Evolutionary conservation across 2,888 invertebrate species (phyloP), one percentile per base, ranked within the genome.

Genomic region (Oligia fasciuncula): DNA sequence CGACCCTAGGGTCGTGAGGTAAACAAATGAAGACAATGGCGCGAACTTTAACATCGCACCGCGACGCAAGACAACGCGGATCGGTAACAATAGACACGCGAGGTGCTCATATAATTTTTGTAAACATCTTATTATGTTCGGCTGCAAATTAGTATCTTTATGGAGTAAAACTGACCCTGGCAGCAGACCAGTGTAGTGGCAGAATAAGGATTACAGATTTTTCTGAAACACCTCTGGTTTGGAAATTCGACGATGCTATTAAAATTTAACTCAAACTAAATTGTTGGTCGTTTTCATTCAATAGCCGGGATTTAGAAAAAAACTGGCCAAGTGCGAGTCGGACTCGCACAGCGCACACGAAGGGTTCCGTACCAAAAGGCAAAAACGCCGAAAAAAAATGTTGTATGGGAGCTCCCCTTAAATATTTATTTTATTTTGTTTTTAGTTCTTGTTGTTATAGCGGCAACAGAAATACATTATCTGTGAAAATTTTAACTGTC

Each of bases 1-100:
- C 13, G 49, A 49, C 49, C 49, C 80, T 83, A 81, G 85, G 81
- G 84, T 84, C 84, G 87, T 87, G 89, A 88, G 84, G 91, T 91
- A 93, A 94, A 94, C 93, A 92, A 87, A 79, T 67, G 73, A 85
- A 91, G 90, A 94, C 93, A 94, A 94, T 93, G 91, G 90, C 85
- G 84, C 84, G 79, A 88, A 89, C 89, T 86, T 87, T 85, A 85
- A 87, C 80, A 87, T 87, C 78, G 80, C 84, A 57, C 46, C 57
- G 72, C 67, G 60, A 77, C 35, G 67, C 71, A 65, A 72, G 60
- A 76, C 78, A 67, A 77, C 87, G 80, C 19, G 69, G 65, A 29
- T 79, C 79, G 82, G 43, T 85, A 81, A 92, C 92, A 92, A 90
- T 90, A 89, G 87, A 84, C 80, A 79, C 81, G 85, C 85, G 84